Base-by-base conservation (phyloP, 2,888 invertebrate species). In the Tethea ocularis region DNA sequence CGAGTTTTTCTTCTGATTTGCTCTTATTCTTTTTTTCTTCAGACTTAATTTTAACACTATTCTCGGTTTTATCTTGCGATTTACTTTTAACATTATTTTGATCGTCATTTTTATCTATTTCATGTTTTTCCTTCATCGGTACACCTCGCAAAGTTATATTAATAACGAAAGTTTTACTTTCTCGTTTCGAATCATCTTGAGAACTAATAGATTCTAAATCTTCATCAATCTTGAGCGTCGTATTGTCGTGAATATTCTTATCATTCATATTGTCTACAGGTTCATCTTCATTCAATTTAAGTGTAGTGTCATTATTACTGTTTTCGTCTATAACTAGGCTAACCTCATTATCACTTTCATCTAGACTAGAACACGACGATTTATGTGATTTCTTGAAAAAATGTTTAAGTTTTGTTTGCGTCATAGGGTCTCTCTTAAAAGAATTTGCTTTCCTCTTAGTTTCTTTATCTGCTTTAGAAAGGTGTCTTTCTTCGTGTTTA, bases 391-490 rank as follows among this genome's bases (percentile, higher is more conserved):
- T 86, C 66, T 80, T 82, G 60, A 93, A 91, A 77, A 90, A 94
- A 54, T 59, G 82, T 67, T 90, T 80, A n/a, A 94, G 76, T 69
- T 88, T 91, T 1, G 93, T 93, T 82, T 94, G 94, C 26, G 85
- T 88, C 15, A 93, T 72, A 17, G 86, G 80, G 72, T 94, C 93
- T 72, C 86, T 87, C 82, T 92, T 94, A 67, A 93, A 91, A 51
- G 88, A 87, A 71, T 87, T 88, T 15, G 87, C 87, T 86, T 92
- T 91, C 67, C 91, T 80, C 83, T 90, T 89, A 7, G 83, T 76
- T 65, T 89, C 83, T 80, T 84, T 93, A 59, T 93, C 93, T 38
- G 91, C 86, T 83, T 89, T 93, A 20, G 92, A 92, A 26, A 93
- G 75, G 38, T 66, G 64, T 61, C 77, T 78, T 38, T 74, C 71